phyloP scores from a whole-genome alignment of 2,888 invertebrate species.

The Hirudinaria manillensis region DNA sequence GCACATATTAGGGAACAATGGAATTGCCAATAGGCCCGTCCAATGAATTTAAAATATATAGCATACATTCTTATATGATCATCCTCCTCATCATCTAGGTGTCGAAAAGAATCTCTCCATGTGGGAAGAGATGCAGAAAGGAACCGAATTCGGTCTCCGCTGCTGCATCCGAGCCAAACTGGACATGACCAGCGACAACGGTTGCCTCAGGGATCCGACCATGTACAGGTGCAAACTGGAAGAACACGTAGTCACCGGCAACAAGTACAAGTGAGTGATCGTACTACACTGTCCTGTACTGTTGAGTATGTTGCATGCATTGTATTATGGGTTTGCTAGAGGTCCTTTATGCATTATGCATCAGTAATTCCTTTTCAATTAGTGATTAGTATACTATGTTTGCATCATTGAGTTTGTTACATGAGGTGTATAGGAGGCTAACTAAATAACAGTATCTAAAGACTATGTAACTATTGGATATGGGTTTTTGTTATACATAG shows the following conservation, averaged over 20 bases:
- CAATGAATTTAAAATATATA: no score
- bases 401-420: no score
- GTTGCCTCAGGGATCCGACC: slow-evolving; percentile 94
- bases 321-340: no score
- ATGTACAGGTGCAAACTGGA: slow-evolving; percentile 96
- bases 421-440: no score
- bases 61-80: neutral
- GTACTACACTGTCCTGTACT: neutral
- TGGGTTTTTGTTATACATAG: no score
- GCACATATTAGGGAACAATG: no score
- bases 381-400: no score
- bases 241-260: slow-evolving; percentile 84
- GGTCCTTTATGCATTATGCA: no score
- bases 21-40: no score
- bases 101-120: slow-evolving; percentile 75
- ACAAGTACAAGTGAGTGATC: slow-evolving; percentile 76
- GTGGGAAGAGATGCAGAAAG: slow-evolving; percentile 92
- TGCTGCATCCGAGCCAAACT: slow-evolving; percentile 95
- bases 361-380: no score
- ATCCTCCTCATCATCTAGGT: slow-evolving; percentile 53
- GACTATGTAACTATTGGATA: no score
- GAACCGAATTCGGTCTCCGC: slow-evolving; percentile 70
- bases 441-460: no score
- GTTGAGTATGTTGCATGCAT: neutral
- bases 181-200: slow-evolving; percentile 90